Evolutionary conservation across 2,113 vertebrate species (phyloP).

Genomic region (Sporophila hypoxantha): DNA sequence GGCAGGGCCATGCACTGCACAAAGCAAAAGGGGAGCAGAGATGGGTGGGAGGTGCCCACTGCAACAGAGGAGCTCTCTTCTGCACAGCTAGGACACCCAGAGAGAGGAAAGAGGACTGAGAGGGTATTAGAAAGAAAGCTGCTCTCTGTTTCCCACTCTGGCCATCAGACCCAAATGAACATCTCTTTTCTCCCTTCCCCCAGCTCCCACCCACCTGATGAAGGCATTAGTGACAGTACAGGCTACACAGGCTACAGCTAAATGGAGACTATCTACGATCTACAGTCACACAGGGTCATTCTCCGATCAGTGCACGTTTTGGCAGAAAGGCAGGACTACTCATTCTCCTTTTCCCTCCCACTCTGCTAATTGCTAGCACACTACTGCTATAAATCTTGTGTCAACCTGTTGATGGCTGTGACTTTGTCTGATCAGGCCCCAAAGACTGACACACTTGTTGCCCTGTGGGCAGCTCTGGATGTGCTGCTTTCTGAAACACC

Average conservation of each 20-base stretch:
- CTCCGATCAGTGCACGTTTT: conserved; percentile 60
- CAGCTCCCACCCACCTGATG: conserved; percentile 23
- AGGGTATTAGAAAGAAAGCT: background rate
- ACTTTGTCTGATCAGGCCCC: background rate
- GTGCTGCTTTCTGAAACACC: background rate
- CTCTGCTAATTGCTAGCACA: background rate
- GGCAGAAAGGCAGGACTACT: conserved; percentile 28
- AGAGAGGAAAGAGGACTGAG: background rate
- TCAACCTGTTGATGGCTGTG: background rate
- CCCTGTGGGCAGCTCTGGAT: background rate
- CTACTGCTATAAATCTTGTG: background rate
- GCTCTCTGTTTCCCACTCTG: conserved; percentile 13
- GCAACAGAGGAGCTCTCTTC: background rate
- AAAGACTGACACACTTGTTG: background rate
- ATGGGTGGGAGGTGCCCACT: background rate
- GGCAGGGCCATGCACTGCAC: background rate
- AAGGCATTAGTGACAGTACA: conserved; percentile 66
- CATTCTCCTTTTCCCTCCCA: background rate
- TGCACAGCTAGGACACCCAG: background rate
- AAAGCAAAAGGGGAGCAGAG: background rate
- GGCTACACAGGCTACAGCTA: conserved; percentile 67
- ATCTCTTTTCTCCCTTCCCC: background rate
- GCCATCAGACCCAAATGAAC: conserved; percentile 13
- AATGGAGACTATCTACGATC: conserved; percentile 59
- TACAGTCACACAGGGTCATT: conserved; percentile 71